Evolutionary conservation across 2,888 invertebrate species (phyloP).

Genomic region (Boloria selene): DNA sequence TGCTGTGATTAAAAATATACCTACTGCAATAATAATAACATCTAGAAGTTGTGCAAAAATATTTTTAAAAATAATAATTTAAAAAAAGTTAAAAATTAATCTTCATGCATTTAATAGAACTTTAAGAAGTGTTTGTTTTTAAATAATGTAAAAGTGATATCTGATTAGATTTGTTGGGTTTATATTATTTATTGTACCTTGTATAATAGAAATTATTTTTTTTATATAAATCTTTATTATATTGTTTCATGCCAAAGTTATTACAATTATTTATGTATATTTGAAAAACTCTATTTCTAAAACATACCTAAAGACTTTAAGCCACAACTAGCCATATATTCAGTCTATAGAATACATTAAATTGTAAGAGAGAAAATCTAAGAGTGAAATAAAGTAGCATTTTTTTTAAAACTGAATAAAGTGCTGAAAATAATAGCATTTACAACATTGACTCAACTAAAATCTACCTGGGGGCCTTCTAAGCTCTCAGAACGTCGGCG

Average conservation of each 20-base stretch:
- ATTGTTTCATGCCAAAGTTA: too few relatives aligned
- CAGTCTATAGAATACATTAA: constrained; percentile 9
- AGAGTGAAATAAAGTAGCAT: constrained; percentile 4
- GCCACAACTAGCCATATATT: background rate
- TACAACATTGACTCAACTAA: constrained; percentile 44
- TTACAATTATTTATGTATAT: too few relatives aligned
- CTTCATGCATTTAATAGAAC: too few relatives aligned
- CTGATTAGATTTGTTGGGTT: too few relatives aligned
- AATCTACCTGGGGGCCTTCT: constrained; percentile 80
- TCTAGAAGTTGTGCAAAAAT: constrained; percentile 10
- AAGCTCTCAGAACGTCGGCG: constrained; percentile 83
- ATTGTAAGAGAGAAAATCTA: background rate
- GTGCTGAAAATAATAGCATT: constrained; percentile 37
- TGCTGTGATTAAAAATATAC: background rate
- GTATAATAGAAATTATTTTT: too few relatives aligned
- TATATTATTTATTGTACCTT: too few relatives aligned
- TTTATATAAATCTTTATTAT: too few relatives aligned
- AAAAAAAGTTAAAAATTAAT: too few relatives aligned
- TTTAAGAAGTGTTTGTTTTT: too few relatives aligned
- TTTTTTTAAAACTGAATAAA: constrained; percentile 17
- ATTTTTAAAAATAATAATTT: background rate
- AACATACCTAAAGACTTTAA: constrained; percentile 1
- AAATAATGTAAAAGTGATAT: too few relatives aligned
- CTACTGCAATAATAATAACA: background rate
- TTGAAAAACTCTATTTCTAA: background rate